Base-by-base conservation (phyloP, 2,888 invertebrate genomes). In the Hirtodrosophila trivittata region DNA sequence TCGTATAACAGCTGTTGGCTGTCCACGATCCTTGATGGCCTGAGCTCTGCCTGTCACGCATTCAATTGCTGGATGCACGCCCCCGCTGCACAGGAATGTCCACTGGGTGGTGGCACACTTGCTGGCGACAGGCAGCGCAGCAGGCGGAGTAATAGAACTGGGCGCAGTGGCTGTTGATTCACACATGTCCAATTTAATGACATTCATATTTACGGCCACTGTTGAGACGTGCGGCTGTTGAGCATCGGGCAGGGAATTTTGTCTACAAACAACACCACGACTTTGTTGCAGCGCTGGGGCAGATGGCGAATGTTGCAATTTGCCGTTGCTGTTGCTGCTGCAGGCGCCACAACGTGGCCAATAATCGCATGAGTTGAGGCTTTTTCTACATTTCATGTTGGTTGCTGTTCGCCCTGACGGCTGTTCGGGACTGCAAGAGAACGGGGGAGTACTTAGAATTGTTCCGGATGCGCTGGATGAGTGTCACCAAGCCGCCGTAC, bases 311-410 rank as follows among this genome's bases (percentile, higher is more conserved):
- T 21, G 18, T 21, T 21, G 18, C 25, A 8, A 12, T 37, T 16
- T 25, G 30, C 9, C 9, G 8, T 32, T 35, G 45, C 55, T 41
- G 32, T 9, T 43, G 42, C 14, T 62, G 35, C 56, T 82, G 65
- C 87, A 88, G 4, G 88, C 80, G 12, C 82, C 86, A 74, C 90
- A 90, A 30, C 89, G 85, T 10, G 94, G 93, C 94, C 94, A 94
- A 89, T 93, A 94, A 75, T 93, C 93, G 81, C 93, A 93, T 8
- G 92, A 92, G 63, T 50, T 68, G 32, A 56, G 49, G 21, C 60
- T 73, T 45, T 78, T 81, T 41, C 58, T 62, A 52, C 63, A 65
- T 46, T 73, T 78, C 35, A 69, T 71, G 21, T 58, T 71, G 51
- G 43, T 46, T n/a, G 52, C 32, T 14, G 58, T 43, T 12, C 12